phyloP scores from a whole-genome alignment of 2,113 vertebrate genomes.

The Paedocypris sp. region DNA sequence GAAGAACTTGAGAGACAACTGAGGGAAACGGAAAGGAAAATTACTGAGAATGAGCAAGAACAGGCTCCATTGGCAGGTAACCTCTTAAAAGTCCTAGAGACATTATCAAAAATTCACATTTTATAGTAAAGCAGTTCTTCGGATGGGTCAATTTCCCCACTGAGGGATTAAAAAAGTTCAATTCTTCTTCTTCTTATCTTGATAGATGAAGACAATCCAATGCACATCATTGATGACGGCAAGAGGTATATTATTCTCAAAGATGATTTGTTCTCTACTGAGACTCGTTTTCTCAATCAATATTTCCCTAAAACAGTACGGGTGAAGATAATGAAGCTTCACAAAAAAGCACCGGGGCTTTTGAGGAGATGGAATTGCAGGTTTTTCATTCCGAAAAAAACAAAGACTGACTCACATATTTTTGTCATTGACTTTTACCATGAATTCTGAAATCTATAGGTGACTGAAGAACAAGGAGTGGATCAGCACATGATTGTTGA shows the following conservation, averaged over 20 bases:
- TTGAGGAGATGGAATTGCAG: conserved; percentile 1
- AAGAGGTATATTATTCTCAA: conserved; percentile 13
- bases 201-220: not conserved
- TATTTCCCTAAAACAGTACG: not conserved
- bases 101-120: too few species aligned
- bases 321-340: not conserved
- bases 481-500: conserved; percentile 18
- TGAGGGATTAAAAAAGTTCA: too few species aligned
- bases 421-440: too few species aligned
- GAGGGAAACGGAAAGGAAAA: conserved; percentile 43
- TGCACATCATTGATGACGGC: not conserved
- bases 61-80: conserved; percentile 43
- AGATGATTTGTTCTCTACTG: not conserved
- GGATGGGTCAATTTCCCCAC: too few species aligned
- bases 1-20: conserved; percentile 50
- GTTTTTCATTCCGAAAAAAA: too few species aligned
- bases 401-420: too few species aligned
- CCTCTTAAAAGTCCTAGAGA: too few species aligned
- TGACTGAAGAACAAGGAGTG: conserved; percentile 17
- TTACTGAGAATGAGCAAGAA: conserved; percentile 46
- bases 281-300: not conserved
- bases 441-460: not conserved
- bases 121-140: too few species aligned
- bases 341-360: not conserved
- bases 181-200: not conserved